Conservation (phyloP, 64 coral and sea anemone species). For the Hydrozoanthus tunicans region DNA sequence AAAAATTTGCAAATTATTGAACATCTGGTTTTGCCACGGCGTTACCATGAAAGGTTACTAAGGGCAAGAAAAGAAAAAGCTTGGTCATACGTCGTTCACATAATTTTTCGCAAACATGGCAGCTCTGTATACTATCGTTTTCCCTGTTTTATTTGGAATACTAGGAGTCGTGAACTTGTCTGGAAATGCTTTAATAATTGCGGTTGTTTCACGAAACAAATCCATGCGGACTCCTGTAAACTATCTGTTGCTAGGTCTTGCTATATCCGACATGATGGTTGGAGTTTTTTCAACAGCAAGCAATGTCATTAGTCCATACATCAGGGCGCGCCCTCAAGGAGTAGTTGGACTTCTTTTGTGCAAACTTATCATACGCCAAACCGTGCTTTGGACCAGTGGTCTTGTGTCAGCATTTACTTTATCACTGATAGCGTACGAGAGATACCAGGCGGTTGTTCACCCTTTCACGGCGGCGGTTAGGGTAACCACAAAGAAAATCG, state of each 20-base stretch:
- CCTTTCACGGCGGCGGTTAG: background rate
- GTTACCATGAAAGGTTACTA: too few relatives aligned
- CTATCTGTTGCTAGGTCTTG: background rate
- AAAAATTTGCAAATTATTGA: too few relatives aligned
- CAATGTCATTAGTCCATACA: background rate
- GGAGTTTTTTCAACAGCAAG: background rate
- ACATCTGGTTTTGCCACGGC: too few relatives aligned
- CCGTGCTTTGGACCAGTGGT: background rate
- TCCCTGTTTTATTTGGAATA: background rate
- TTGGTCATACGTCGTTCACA: too few relatives aligned
- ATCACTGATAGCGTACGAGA: constrained; percentile 4
- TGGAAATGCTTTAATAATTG: constrained; percentile 4
- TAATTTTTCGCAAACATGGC: background rate
- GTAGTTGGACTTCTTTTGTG: background rate
- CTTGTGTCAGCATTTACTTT: background rate
- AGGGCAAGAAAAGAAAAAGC: too few relatives aligned
- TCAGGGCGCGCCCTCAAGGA: background rate
- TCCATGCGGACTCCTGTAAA: constrained; percentile 7
- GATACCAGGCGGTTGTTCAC: constrained; percentile 20
- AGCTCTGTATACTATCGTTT: too few relatives aligned
- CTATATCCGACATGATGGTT: constrained; percentile 2
- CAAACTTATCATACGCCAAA: background rate
- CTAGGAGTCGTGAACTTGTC: background rate
- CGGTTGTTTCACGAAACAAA: constrained; percentile 6
- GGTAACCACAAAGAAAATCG: constrained; percentile 7